Evolutionary conservation across 1,140 invertebrate species (phyloP).

Genomic region (Augochlora pura): DNA sequence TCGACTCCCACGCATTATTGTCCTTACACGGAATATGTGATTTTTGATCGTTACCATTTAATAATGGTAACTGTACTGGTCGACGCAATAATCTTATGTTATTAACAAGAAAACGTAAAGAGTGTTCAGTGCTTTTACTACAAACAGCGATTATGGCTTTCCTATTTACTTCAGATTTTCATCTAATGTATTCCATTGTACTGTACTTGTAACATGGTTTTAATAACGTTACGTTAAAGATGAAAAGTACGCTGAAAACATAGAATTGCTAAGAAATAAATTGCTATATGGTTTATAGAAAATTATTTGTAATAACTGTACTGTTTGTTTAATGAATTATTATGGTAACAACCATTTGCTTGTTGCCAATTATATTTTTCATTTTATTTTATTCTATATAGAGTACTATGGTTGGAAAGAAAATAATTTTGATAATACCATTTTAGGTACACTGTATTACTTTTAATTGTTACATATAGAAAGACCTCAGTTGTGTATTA

Average conservation of each 20-base stretch:
- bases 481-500: not conserved
- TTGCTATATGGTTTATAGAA: not conserved
- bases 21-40: slow-evolving; percentile 28
- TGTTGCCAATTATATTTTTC: not conserved
- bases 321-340: not conserved
- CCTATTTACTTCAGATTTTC: not conserved
- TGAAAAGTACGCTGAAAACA: not conserved
- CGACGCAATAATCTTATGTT: not conserved
- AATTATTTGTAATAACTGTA: not conserved
- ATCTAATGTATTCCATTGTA: not conserved
- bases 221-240: slow-evolving; percentile 1
- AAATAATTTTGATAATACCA: not conserved
- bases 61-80: slow-evolving; percentile 2
- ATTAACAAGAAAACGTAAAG: not conserved
- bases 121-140: not conserved
- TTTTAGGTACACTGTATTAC: not conserved
- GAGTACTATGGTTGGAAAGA: not conserved
- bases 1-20: slow-evolving; percentile 66
- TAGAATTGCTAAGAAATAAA: not conserved
- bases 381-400: not conserved
- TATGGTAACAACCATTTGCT: not conserved
- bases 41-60: slow-evolving; percentile 10
- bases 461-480: not conserved
- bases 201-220: slow-evolving; percentile 9
- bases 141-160: not conserved